Base-by-base conservation (phyloP, 2,113 vertebrate genomes). In the Eira barbara region DNA sequence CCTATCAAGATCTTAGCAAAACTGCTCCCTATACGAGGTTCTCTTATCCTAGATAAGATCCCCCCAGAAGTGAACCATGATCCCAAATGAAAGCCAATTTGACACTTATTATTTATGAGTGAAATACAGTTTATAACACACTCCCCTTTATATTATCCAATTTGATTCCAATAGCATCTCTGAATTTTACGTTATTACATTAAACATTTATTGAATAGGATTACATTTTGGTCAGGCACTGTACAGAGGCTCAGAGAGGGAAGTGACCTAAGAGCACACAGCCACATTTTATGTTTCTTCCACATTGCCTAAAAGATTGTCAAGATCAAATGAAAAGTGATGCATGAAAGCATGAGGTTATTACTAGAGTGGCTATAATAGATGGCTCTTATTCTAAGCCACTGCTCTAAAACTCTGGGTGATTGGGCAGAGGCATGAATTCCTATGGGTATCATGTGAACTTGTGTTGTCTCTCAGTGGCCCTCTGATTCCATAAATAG, bases 1-100 rank as follows among this genome's bases (percentile, higher is more conserved):
- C 34, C 45, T 73, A 36, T 76, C 59, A 94, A 73, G n/a, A 95
- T 47, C 76, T 91, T 83, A 89, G 17, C 15, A 89, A 93, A 96
- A 87, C 23, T 52, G 12, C 7, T 94, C 21, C 39, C 34, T 45
- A 11, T n/a, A 31, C 2, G 52, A 91, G 11, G 12, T 69, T 67
- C 78, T 13, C 42, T 67, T 69, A 87, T 65, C 69, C 23, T 42
- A 88, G 11, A 42, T 45, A 89, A 91, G 63, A 83, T 76, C 7
- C 31, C 76, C 18, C 59, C 12, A 89, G 78, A 93, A 93, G 89
- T 59, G 55, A 80, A 90, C 7, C 6, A 27, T 15, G 87, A 89
- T 63, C 15, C 34, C 88, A 49, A 14, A n/a, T 45, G 29, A 27
- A 80, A 97, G 65, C 73, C 61, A 61, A 78, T 82, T 34, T 89